Evolutionary conservation across 2,888 invertebrate genomes (phyloP), one percentile per base, ranked within the genome.

Genomic region (Rotaria sp.): DNA sequence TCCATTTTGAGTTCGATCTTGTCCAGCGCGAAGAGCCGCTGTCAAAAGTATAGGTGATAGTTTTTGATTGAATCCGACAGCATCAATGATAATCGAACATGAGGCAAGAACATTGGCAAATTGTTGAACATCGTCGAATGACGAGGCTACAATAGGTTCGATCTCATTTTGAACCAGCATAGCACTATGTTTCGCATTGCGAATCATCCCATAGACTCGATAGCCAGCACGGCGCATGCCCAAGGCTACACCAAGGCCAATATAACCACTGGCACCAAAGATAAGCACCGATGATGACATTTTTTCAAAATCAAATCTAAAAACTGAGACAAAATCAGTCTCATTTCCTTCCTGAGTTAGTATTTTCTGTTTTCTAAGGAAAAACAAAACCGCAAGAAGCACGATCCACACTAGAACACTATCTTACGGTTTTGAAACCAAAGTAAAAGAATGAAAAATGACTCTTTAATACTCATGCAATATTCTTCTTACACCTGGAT

Each of bases 211-310:
- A 80, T 80, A 80, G 13, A 45, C 80, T 26, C 45, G 41, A 45
- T 80, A 80, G 1, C 80, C 80, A 80, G 80, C 41, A 80, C 80
- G 80, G n/a, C 80, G 80, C n/a, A 45, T 26, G 3, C 21, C 45
- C 15, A n/a, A 3, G n/a, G 80, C 80, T 13, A 80, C 80, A 26
- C 80, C 80, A 11, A 80, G 21, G 8, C 80, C 80, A 80, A 80
- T 80, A 18, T 80, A 80, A 80, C 80, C 80, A 80, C n/a, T 80
- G 21, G 45, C 80, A 80, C 80, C 80, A 45, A 45, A n/a, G 1
- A 80, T n/a, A 10, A 80, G 45, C 8, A 80, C 80, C 24, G 45
- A 45, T 8, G 80, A 45, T 26, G 80, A 80, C 80, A 80, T 80
- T 5, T 67, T 30, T 67, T 10, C 7, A 15, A 67, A 35, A 30